Evolutionary conservation across 2,113 vertebrate genomes (phyloP).

Genomic region (Pavo muticus): DNA sequence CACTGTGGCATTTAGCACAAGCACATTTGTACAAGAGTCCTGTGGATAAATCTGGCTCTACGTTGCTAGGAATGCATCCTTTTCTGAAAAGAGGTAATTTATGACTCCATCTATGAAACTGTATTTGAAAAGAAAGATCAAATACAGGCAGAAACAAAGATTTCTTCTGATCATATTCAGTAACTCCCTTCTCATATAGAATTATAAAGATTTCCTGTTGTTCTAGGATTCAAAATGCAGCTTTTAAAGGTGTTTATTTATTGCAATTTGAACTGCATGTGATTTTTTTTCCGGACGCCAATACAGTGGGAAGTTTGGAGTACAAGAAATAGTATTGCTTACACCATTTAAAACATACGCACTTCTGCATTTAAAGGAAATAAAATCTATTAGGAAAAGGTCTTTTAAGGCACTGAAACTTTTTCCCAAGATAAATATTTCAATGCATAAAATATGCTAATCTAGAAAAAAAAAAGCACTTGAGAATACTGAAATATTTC

Average conservation of each 20-base stretch:
- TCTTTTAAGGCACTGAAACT: constrained; percentile 39
- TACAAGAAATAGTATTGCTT: constrained; percentile 30
- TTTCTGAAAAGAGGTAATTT: constrained; percentile 52
- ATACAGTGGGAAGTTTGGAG: constrained; percentile 37
- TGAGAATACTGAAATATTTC: constrained; percentile 6
- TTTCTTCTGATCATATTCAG: constrained; percentile 21
- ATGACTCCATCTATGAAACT: constrained; percentile 37
- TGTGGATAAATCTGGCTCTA: constrained; percentile 44
- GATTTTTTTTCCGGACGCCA: constrained; percentile 51
- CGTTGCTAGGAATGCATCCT: constrained; percentile 16
- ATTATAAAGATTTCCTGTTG: constrained; percentile 25
- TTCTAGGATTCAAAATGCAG: constrained; percentile 44
- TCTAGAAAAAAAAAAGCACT: constrained; percentile 20
- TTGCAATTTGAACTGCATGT: constrained; percentile 53
- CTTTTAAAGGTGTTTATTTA: constrained; percentile 60
- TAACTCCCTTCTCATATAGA: constrained; percentile 23
- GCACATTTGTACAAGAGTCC: constrained; percentile 18
- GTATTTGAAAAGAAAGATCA: constrained; percentile 43
- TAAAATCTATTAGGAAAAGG: constrained; percentile 45
- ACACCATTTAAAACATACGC: constrained; percentile 29
- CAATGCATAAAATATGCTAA: constrained; percentile 29
- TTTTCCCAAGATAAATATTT: constrained; percentile 63
- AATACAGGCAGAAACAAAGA: constrained; percentile 33
- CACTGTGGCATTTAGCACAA: constrained; percentile 32
- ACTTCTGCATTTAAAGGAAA: constrained; percentile 72